Conservation (phyloP, 2,113 vertebrate genomes). For the Gallinago jamesoni region DNA sequence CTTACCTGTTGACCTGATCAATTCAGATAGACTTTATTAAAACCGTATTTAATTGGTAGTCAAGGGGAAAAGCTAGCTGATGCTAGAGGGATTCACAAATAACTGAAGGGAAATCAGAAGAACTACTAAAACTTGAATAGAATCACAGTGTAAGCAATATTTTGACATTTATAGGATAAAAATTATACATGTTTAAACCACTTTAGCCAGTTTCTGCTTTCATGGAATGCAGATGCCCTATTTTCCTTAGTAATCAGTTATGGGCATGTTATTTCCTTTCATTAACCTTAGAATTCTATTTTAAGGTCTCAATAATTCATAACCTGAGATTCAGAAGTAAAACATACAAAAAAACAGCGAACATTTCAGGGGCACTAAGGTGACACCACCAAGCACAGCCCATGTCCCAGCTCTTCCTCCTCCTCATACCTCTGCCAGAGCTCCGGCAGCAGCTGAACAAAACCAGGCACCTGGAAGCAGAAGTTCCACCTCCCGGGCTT, state of each 20-base stretch:
- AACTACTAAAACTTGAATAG: fast-evolving
- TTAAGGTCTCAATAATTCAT: neutral
- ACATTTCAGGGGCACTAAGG: neutral
- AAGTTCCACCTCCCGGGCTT: neutral
- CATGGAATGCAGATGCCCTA: neutral
- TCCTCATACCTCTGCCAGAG: fast-evolving
- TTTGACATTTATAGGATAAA: neutral
- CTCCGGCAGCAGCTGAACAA: fast-evolving
- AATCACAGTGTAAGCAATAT: fast-evolving
- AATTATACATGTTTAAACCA: fast-evolving
- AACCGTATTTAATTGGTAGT: neutral
- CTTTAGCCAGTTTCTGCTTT: neutral
- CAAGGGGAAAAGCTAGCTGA: neutral
- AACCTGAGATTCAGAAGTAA: neutral
- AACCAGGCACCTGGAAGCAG: fast-evolving
- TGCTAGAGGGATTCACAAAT: no score
- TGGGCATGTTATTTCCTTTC: neutral
- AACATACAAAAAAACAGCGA: neutral
- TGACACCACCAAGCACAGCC: no score
- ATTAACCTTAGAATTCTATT: neutral
- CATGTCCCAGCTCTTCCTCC: fast-evolving
- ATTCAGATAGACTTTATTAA: neutral
- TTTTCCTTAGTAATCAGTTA: neutral
- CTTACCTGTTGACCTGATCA: fast-evolving
- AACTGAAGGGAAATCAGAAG: neutral